phyloP scores from a whole-genome alignment of 1,140 invertebrate species.

The Antheraea mylitta region DNA sequence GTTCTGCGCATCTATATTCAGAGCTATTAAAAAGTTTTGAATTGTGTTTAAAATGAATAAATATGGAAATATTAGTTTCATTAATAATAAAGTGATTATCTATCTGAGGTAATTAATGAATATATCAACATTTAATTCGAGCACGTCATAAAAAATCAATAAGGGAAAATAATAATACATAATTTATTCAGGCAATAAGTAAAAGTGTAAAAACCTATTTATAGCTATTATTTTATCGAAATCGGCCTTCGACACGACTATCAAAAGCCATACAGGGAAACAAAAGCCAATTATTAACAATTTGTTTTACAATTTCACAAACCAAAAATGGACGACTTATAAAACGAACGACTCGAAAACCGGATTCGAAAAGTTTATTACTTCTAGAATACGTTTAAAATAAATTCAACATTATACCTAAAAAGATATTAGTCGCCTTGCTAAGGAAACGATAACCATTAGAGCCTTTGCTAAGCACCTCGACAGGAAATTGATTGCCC shows the following conservation, averaged over 20 bases:
- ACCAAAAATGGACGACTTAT: background rate
- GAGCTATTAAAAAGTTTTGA: no score
- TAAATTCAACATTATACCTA: background rate
- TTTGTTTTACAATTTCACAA: conserved; percentile 1
- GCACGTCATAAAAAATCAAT: background rate
- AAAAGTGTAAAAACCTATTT: background rate
- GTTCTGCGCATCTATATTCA: no score
- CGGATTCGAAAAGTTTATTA: conserved; percentile 1
- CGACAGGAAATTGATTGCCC: conserved; percentile 4
- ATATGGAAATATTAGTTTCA: no score
- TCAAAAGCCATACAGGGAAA: background rate
- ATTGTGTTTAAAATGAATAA: no score
- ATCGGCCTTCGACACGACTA: background rate
- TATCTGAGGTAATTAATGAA: no score
- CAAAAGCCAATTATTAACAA: conserved; percentile 4
- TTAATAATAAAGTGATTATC: no score
- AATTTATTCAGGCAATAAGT: conserved; percentile 1
- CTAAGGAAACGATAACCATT: conserved; percentile 11
- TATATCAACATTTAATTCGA: no score
- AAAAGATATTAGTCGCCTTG: background rate
- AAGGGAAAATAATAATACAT: background rate
- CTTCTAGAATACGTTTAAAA: background rate
- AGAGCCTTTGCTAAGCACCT: background rate
- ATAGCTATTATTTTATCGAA: background rate
- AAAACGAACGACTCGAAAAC: background rate